A percentile compares a stretch with the other conserved stretches of the same genome.
Conservation (phyloP, 2,888 invertebrate genomes). For the Malacosoma neustria region DNA sequence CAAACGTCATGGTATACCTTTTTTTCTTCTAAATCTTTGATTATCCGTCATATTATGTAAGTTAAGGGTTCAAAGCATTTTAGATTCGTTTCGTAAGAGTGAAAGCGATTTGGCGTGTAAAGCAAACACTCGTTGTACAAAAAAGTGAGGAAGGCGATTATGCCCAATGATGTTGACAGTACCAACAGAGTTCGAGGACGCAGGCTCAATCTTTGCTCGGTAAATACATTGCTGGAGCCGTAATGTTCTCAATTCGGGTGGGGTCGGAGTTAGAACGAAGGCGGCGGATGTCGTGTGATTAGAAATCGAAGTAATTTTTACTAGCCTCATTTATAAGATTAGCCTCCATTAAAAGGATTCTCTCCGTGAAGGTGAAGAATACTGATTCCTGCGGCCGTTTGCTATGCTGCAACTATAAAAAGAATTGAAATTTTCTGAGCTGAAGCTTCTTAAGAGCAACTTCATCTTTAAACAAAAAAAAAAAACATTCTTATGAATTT, state of each 20-base stretch:
- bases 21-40: not conserved
- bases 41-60: constrained; percentile 6
- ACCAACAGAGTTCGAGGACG: constrained; percentile 37
- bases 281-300: not conserved
- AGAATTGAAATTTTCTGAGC: too few species aligned
- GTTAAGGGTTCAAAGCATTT: constrained; percentile 9
- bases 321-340: too few species aligned
- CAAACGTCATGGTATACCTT: too few species aligned
- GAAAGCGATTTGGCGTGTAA: constrained; percentile 29
- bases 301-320: too few species aligned
- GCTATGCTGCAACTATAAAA: too few species aligned
- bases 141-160: constrained; percentile 52
- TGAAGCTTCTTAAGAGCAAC: too few species aligned
- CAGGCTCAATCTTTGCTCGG: constrained; percentile 41
- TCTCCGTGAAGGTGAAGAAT: too few species aligned
- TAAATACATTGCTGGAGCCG: constrained; percentile 30
- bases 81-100: constrained; percentile 19
- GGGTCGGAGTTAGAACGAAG: not conserved
- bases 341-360: too few species aligned
- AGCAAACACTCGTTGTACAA: constrained; percentile 23
- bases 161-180: constrained; percentile 49
- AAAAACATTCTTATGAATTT: too few species aligned
- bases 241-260: not conserved
- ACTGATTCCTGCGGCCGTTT: too few species aligned
- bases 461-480: too few species aligned